A percentile compares a stretch with the other conserved stretches of the same genome.
Conservation (phyloP, 1,140 invertebrate species). For the Leptestheria dahalacensis region DNA sequence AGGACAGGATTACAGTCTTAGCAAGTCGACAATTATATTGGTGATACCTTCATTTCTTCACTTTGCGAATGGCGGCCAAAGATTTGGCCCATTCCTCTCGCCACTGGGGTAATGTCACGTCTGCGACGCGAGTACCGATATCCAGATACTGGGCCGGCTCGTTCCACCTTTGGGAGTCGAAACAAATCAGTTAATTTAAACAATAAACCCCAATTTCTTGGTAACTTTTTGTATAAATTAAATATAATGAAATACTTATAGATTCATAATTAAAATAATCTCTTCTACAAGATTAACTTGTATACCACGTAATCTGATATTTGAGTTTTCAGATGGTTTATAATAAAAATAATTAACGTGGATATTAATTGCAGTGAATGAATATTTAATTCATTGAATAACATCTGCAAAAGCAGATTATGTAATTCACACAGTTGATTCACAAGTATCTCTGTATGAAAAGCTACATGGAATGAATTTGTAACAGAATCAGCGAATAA, state of each 20-base stretch:
- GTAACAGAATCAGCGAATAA: no score
- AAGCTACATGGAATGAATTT: no score
- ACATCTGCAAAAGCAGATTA: no score
- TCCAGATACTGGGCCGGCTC: constrained; percentile 11
- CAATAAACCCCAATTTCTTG: neutral
- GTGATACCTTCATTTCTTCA: neutral
- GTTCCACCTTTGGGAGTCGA: constrained; percentile 3
- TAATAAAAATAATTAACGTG: no score
- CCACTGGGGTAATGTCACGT: constrained; percentile 3
- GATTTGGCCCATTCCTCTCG: constrained; percentile 1
- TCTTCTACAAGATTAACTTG: no score
- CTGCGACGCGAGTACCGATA: neutral
- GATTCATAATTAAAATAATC: no score
- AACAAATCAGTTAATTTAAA: neutral
- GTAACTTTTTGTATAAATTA: neutral
- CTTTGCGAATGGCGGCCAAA: neutral
- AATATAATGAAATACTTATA: neutral
- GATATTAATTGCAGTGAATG: no score
- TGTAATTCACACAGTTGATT: no score
- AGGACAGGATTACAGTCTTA: neutral
- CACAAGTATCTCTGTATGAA: no score
- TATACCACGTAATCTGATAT: no score
- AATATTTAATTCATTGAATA: no score
- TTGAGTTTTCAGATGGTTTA: no score
- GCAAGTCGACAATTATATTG: neutral